A percentile compares a stretch with the other conserved stretches of the same genome.
Conservation (phyloP, 2,888 invertebrate species). For the Rapana venosa region DNA sequence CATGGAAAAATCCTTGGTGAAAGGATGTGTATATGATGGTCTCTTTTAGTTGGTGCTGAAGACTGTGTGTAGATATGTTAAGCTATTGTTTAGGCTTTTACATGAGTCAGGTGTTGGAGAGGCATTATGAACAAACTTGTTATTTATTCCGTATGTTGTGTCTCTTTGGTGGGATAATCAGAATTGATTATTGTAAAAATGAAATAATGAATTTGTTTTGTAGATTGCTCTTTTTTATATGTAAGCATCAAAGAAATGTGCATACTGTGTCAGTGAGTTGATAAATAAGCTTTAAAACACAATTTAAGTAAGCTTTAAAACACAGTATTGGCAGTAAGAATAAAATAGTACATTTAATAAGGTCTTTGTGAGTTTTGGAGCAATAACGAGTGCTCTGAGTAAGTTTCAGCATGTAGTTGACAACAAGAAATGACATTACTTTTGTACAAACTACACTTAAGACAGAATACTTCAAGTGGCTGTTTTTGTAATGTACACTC, state of each 20-base stretch:
- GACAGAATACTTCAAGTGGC: too few relatives aligned
- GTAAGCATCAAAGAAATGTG: neutral
- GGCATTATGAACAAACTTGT: neutral
- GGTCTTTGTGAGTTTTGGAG: too few relatives aligned
- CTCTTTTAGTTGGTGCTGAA: neutral
- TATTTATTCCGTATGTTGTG: neutral
- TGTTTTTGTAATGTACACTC: too few relatives aligned
- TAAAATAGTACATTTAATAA: too few relatives aligned
- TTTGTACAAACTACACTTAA: too few relatives aligned
- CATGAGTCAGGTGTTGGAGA: neutral
- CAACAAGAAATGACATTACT: too few relatives aligned
- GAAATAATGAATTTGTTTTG: neutral
- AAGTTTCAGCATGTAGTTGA: too few relatives aligned
- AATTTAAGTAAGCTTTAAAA: too few relatives aligned
- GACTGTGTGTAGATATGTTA: neutral
- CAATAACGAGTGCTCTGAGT: too few relatives aligned
- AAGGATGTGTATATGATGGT: neutral
- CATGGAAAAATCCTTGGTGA: too few relatives aligned
- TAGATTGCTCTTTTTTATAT: neutral
- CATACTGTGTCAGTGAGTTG: neutral
- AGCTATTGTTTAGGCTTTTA: neutral
- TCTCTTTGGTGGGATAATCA: neutral
- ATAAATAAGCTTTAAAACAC: too few relatives aligned
- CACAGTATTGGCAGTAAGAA: too few relatives aligned
- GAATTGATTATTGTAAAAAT: neutral